phyloP scores from a whole-genome alignment of 2,888 invertebrate genomes.

The Cistogaster globosa region DNA sequence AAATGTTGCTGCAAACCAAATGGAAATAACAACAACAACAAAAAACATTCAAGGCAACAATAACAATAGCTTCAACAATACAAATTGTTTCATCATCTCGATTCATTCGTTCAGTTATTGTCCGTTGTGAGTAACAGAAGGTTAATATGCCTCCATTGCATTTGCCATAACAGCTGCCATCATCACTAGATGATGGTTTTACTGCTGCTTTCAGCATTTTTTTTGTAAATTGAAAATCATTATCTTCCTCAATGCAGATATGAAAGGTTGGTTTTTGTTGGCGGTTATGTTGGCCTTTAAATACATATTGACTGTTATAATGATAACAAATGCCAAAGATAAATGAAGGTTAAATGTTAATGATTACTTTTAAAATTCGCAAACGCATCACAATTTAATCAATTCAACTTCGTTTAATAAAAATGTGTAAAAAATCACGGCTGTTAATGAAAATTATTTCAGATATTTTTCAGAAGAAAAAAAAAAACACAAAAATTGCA shows the following conservation, averaged over 20 bases:
- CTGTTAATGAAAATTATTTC: neutral
- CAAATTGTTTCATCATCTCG: slow-evolving; percentile 56
- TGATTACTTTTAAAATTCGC: slow-evolving; percentile 56
- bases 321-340: slow-evolving; percentile 8
- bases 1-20: slow-evolving; percentile 44
- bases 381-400: slow-evolving; percentile 61
- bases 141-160: slow-evolving; percentile 42
- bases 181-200: neutral
- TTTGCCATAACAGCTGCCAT: neutral
- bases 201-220: neutral
- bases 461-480: too few relatives aligned
- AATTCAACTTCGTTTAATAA: slow-evolving; percentile 21
- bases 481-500: too few relatives aligned
- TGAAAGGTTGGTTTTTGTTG: neutral
- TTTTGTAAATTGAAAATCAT: slow-evolving; percentile 26
- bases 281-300: slow-evolving; percentile 12
- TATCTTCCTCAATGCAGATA: neutral
- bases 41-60: neutral
- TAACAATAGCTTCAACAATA: slow-evolving; percentile 24
- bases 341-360: slow-evolving; percentile 46
- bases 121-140: slow-evolving; percentile 35
- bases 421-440: slow-evolving; percentile 18
- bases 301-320: slow-evolving; percentile 18
- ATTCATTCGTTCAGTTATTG: slow-evolving; percentile 41
- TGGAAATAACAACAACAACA: slow-evolving; percentile 18